phyloP scores from a whole-genome alignment of 2,797 vertebrate species.

The Mormyrus hasselquistii region DNA sequence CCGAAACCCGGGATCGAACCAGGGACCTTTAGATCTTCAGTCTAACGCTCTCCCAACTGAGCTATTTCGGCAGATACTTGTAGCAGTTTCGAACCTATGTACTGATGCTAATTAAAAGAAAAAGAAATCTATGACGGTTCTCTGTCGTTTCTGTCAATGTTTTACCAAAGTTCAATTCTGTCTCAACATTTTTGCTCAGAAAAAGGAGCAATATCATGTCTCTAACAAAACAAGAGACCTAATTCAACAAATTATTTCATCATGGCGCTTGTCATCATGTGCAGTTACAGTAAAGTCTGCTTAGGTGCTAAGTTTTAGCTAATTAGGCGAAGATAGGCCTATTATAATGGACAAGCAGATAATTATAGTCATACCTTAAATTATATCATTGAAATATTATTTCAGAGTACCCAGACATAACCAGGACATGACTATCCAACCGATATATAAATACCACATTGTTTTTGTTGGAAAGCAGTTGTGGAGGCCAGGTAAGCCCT shows the following conservation, averaged over 20 bases:
- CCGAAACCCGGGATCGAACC: slow-evolving; percentile 44
- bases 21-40: slow-evolving; percentile 39
- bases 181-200: too few relatives aligned
- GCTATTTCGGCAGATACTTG: slow-evolving; percentile 27
- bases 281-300: not conserved
- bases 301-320: not conserved
- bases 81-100: not conserved
- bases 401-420: not conserved
- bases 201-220: too few relatives aligned
- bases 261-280: not conserved
- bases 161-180: not conserved
- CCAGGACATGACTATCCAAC: not conserved
- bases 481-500: not conserved
- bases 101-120: not conserved
- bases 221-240: not conserved
- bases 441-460: not conserved
- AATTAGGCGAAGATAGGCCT: not conserved
- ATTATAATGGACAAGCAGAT: not conserved
- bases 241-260: not conserved
- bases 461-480: not conserved
- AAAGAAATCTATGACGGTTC: not conserved
- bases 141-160: not conserved
- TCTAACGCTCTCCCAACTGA: slow-evolving; percentile 37
- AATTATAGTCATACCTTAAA: not conserved
- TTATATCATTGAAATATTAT: not conserved